These are phyloP conservation scores for Phycodurus eques DNA, from an alignment of 2,113 vertebrate genomes.

Conservation along the genomic window DNA sequence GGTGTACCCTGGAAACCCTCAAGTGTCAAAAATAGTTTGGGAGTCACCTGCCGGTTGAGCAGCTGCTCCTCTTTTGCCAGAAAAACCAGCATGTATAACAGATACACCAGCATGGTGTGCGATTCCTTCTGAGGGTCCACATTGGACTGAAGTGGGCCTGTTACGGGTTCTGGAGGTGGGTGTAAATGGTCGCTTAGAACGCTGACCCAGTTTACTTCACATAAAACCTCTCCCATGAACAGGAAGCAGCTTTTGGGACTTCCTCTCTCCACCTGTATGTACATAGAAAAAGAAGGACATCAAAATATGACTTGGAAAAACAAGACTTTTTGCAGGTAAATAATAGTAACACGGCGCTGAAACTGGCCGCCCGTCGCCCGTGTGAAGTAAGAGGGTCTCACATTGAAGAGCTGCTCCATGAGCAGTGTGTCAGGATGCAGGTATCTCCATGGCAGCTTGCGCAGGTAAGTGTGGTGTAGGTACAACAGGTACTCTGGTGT, in stretches of 20 bases:
- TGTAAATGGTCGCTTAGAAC: constrained; percentile 85
- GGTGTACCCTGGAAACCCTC: background rate
- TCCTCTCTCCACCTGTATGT: constrained; percentile 88
- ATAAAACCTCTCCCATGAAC: constrained; percentile 88
- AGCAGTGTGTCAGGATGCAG: constrained; percentile 87
- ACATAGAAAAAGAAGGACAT: background rate
- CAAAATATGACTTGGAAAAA: background rate
- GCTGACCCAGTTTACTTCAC: constrained; percentile 95
- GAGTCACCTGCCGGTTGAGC: constrained; percentile 77
- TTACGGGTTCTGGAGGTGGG: constrained; percentile 67
- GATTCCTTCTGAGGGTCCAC: constrained; percentile 35
- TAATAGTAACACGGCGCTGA: constrained; percentile 34
- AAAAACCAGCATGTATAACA: constrained; percentile 91
- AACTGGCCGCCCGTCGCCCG: constrained; percentile 24
- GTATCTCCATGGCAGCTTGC: constrained; percentile 83
- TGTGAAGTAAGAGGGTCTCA: constrained; percentile 59
- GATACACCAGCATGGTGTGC: constrained; percentile 85
- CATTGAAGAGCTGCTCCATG: constrained; percentile 96
- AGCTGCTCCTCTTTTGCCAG: constrained; percentile 89
- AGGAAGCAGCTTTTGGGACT: constrained; percentile 96
- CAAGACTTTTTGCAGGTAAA: constrained; percentile 15
- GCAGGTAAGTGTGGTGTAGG: constrained; percentile 83
- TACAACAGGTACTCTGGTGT: constrained; percentile 95
- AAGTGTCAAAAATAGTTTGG: background rate
- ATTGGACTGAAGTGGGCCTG: constrained; percentile 47